Percentiles rank a stretch among this genome's conserved stretches.
phyloP scores from a whole-genome alignment of 2,888 invertebrate genomes.

The Vandiemenella viatica region DNA sequence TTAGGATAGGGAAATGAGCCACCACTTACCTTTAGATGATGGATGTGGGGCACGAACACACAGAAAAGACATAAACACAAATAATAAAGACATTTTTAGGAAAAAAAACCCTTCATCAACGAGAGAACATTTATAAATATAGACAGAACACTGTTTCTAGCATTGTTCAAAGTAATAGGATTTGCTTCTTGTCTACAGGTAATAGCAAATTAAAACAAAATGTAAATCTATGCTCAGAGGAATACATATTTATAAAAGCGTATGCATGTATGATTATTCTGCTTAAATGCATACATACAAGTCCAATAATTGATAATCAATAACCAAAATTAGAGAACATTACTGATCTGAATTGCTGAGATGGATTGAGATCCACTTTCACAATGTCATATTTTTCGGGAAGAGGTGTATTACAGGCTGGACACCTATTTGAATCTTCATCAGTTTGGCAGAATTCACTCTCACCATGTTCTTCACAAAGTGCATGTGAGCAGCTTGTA shows the following conservation, averaged over 20 bases:
- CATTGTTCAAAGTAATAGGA: too few relatives aligned
- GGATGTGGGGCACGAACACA: too few relatives aligned
- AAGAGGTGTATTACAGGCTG: conserved; percentile 22
- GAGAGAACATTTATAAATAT: too few relatives aligned
- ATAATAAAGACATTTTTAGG: too few relatives aligned
- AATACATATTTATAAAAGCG: not conserved
- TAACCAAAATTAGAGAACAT: not conserved
- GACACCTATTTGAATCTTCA: conserved; percentile 16
- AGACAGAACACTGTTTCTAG: too few relatives aligned
- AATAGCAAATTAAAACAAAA: too few relatives aligned
- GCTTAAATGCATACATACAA: not conserved
- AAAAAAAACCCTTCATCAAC: too few relatives aligned
- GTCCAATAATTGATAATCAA: conserved; percentile 1
- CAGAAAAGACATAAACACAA: too few relatives aligned
- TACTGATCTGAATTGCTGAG: conserved; percentile 29
- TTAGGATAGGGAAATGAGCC: too few relatives aligned
- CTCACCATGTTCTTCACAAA: conserved; percentile 21
- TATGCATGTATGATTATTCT: not conserved
- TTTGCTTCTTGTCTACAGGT: too few relatives aligned
- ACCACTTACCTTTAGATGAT: too few relatives aligned
- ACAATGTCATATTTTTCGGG: conserved; percentile 26
- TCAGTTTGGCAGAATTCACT: conserved; percentile 4
- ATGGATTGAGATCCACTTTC: conserved; percentile 27
- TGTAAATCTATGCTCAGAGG: not conserved
- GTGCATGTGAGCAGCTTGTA: conserved; percentile 22